Base-by-base conservation (phyloP, 2,797 vertebrate genomes). In the Lagodon rhomboides region DNA sequence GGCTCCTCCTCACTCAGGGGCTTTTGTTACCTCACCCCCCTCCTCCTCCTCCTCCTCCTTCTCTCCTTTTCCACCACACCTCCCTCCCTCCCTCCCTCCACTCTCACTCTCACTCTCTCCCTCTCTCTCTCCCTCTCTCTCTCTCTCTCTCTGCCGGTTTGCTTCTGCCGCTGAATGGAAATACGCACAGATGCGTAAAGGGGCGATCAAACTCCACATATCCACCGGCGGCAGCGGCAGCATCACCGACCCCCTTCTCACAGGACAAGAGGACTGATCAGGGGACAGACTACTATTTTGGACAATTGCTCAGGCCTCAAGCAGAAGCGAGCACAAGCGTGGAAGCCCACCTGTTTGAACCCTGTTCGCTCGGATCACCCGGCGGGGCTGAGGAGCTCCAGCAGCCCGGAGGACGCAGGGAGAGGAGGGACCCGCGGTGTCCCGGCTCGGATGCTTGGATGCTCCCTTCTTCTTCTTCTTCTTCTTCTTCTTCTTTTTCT, bases 161-260 rank as follows among this genome's bases (percentile, higher is more conserved):
- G 72, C 73, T 83, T 84, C 70, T 73, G 80, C 80, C 79, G 83
- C 83, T 94, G 91, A 93, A 94, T 95, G 93, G 92, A 94, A 91
- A 93, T 88, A 94, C 90, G 90, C 94, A 93, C 93, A 92, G 88
- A 91, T 93, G 95, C 93, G 91, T 92, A 91, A 92, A 92, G 87
- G 85, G 88, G 85, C 85, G 86, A 90, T 91, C 91, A 92, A 93
- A 94, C 91, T 90, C 89, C 82, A 87, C 87, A 82, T 62, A 85
- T 71, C 91, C 90, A 76, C 80, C 81, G 80, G 81, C 77, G 81
- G 88, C 79, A 56, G 79, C 79, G 62, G 90, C 91, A 85, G 89
- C 91, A 86, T 51, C 82, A 51, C 68, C 41, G 68, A 69, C 53
- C 64, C 13, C 13, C 63, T 73, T 64, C 66, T 68, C 68, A 80